Evolutionary conservation across 2,113 vertebrate species (phyloP), one percentile per base, ranked within the genome.

Genomic region (Anoplopoma fimbria): DNA sequence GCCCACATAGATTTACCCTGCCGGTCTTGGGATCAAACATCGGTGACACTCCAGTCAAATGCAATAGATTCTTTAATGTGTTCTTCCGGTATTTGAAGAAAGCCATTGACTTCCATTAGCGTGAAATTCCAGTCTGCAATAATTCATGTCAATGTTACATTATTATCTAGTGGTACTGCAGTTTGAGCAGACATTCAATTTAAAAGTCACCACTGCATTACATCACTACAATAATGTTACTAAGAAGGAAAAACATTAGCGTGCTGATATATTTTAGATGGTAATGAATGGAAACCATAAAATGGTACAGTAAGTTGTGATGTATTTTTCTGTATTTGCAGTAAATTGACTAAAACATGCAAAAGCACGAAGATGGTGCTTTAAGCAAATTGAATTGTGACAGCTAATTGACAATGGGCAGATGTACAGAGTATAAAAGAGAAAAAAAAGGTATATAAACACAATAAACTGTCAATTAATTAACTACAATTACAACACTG

Each of bases 41-140:
- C 8, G 3, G 42, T 33, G 25, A 55, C 21, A 3, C 49, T 62
- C 17, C 3, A 8, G 45, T 63, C 12, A 77, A 69, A 86, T n/a
- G 25, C 49, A 64, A 57, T 38, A 47, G 6, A 62, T 33, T 53
- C 19, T 68, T 65, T 42, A 72, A 51, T 58, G 57, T 53, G 64
- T 75, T 79, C 60, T 49, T 55, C 19, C 60, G 31, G 68, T n/a
- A 78, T 7, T 45, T 69, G 1, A 8, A 17, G 3, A 64, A 71
- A 81, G 69, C 63, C 60, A 62, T 49, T 79, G 45, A 42, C 65
- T 65, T 81, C 65, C 55, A 78, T 84, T 76, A 69, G 31, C 7
- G 3, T 17, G 51, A 40, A 31, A 31, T 62, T 69, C 58, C 82
- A 77, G 38, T 65, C 49, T 72, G 53, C 55, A 69, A 73, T 47